phyloP scores from a whole-genome alignment of 2,888 invertebrate species.

The Torymus tubicola region DNA sequence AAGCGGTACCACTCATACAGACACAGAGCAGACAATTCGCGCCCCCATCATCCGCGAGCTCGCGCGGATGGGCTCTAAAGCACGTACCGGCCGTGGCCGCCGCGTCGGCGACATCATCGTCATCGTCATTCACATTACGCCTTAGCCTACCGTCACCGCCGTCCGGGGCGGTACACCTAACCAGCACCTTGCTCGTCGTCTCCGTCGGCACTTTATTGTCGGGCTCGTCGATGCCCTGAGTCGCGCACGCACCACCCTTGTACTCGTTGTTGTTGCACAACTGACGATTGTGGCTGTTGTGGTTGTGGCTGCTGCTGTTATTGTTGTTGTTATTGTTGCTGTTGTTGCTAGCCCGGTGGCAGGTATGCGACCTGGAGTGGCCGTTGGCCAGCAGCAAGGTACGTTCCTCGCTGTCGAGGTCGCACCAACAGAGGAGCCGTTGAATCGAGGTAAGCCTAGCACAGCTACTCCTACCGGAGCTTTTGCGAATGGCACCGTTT shows the following conservation, averaged over 20 bases:
- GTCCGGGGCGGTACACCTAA: slow-evolving; percentile 36
- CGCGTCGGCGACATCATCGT: not conserved
- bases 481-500: slow-evolving; percentile 21
- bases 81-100: not conserved
- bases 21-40: slow-evolving; percentile 76
- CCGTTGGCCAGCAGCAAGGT: slow-evolving; percentile 18
- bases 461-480: slow-evolving; percentile 62
- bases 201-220: slow-evolving; percentile 16
- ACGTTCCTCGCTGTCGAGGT: slow-evolving; percentile 38
- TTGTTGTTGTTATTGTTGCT: slow-evolving; percentile 41
- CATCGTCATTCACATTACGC: slow-evolving; percentile 18
- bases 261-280: slow-evolving; percentile 12
- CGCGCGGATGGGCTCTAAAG: too few species aligned
- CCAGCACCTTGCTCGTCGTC: slow-evolving; percentile 33
- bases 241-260: not conserved
- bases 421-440: slow-evolving; percentile 73
- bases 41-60: too few species aligned
- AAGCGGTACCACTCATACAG: slow-evolving; percentile 81
- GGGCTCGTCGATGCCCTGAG: not conserved
- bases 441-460: slow-evolving; percentile 73
- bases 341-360: slow-evolving; percentile 5
- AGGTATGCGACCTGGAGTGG: not conserved
- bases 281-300: slow-evolving; percentile 24
- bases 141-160: not conserved
- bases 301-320: not conserved